These are phyloP conservation scores for Porites lutea DNA, from an alignment of 64 coral and sea anemone species.

Conservation along the genomic window DNA sequence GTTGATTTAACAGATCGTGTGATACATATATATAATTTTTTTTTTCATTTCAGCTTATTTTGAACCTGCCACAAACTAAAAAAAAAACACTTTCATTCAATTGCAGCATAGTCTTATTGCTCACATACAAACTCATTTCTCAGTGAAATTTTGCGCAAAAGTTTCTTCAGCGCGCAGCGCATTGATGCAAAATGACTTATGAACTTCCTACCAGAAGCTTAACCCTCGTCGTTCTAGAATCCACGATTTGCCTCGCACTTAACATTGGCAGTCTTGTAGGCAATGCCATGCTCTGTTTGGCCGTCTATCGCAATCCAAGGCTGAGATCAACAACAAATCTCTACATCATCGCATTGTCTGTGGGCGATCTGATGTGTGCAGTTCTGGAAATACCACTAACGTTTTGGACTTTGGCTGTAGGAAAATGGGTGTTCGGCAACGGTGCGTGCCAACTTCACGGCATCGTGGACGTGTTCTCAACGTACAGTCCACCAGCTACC, in stretches of 20 bases:
- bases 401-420: not conserved
- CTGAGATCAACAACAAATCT: constrained; percentile 17
- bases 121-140: too few relatives aligned
- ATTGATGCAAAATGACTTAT: too few relatives aligned
- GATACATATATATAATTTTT: too few relatives aligned
- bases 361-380: constrained; percentile 32
- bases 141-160: too few relatives aligned
- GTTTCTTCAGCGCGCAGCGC: too few relatives aligned
- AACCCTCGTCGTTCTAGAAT: not conserved
- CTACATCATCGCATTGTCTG: constrained; percentile 39
- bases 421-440: constrained; percentile 29
- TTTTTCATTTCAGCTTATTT: too few relatives aligned
- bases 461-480: not conserved
- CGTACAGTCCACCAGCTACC: not conserved
- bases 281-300: not conserved
- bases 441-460: constrained; percentile 26
- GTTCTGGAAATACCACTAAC: constrained; percentile 17
- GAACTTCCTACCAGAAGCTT: too few relatives aligned
- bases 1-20: too few relatives aligned
- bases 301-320: not conserved
- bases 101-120: too few relatives aligned
- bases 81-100: too few relatives aligned
- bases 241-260: not conserved
- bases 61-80: too few relatives aligned
- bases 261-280: not conserved